Base-by-base conservation (phyloP, 2,888 invertebrate species). In the Amitus sp. region DNA sequence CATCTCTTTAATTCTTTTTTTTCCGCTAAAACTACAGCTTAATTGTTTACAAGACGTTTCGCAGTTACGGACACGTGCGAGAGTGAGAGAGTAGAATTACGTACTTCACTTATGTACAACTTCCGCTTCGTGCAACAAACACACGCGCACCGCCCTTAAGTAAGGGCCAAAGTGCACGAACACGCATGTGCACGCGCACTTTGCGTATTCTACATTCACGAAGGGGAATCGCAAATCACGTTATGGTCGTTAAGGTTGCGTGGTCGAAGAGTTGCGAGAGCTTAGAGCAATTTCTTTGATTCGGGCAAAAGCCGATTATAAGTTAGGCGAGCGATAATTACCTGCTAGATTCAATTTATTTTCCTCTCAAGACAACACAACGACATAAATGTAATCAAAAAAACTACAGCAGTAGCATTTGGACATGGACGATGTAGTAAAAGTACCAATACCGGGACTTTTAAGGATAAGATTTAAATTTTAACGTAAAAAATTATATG, bases 301-400 rank as follows among this genome's bases (percentile, higher is more conserved):
- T 78, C 74, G 70, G 71, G 74, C 71, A 73, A 75, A 76, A 78
- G 76, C 77, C 73, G 76, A 76, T 78, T 78, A 78, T 75, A 77
- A 80, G 78, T 79, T 80, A 76, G 76, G 77, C 73, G 70, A 68
- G 72, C 75, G 77, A 80, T 79, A 79, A 80, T 80, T 79, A 78
- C 75, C 73, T 72, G 73, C 74, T 73, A 72, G 77, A 77, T 77
- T 76, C 76, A 77, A 77, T 78, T 77, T 75, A 78, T 77, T 79
- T 78, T 76, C 74, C 71, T 75, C 74, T 71, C 70, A 70, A 75
- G 77, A 79, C 76, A 77, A 79, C 76, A n/a, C n/a, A n/a, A n/a
- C n/a, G n/a, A n/a, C n/a, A n/a, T n/a, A n/a, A n/a, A n/a, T n/a
- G n/a, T n/a, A n/a, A n/a, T n/a, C n/a, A n/a, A n/a, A n/a, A n/a